A percentile compares a stretch with the other conserved stretches of the same genome.
phyloP scores from a whole-genome alignment of 35 echinoderm and acorn worm species.

The Lytechinus variegatus region DNA sequence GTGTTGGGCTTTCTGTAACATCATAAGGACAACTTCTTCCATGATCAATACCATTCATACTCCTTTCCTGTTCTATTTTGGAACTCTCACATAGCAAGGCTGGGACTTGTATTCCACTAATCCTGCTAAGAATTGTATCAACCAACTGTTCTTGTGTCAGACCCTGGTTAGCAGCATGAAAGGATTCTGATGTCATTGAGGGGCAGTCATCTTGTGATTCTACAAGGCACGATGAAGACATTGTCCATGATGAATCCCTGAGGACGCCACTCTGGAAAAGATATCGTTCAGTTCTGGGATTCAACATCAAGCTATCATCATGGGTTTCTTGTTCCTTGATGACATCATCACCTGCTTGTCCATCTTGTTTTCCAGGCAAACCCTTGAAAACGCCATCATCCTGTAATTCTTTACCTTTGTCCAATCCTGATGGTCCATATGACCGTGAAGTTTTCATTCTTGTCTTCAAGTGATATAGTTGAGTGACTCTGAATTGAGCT shows the following conservation, averaged over 20 bases:
- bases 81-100: too few relatives aligned
- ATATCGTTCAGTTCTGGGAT: constrained; percentile 8
- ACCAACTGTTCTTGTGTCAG: not conserved
- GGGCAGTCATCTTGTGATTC: not conserved
- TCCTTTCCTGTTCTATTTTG: not conserved
- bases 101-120: not conserved
- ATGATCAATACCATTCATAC: not conserved
- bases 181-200: not conserved
- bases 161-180: not conserved
- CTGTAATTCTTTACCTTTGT: not conserved
- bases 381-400: not conserved
- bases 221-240: not conserved
- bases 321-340: not conserved
- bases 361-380: not conserved
- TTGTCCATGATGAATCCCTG: not conserved
- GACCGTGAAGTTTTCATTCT: not conserved
- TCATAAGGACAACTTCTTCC: not conserved
- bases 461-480: not conserved
- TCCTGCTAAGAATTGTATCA: not conserved
- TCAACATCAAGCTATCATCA: not conserved
- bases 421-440: not conserved
- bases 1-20: not conserved
- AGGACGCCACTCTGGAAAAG: not conserved
- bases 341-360: not conserved
- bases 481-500: not conserved